phyloP scores from a whole-genome alignment of 2,113 vertebrate genomes.

The Ctenodactylus gundi region DNA sequence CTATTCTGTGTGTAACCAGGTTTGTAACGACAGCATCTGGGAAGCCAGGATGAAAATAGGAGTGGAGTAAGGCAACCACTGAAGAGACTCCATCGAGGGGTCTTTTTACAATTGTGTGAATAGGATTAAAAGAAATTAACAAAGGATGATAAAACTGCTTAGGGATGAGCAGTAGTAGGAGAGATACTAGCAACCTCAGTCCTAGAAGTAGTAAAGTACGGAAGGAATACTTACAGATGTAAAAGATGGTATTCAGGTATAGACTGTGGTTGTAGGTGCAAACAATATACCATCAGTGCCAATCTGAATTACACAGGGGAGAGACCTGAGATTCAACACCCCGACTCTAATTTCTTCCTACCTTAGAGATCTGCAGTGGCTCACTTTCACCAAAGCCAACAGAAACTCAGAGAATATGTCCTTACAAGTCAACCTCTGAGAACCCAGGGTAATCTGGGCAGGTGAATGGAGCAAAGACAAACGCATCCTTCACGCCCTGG shows the following conservation, averaged over 20 bases:
- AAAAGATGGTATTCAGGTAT: background rate
- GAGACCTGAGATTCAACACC: background rate
- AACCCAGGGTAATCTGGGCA: background rate
- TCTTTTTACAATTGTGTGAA: background rate
- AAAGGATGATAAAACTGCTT: background rate
- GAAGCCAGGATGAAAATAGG: too few species aligned
- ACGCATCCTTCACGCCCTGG: background rate
- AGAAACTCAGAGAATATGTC: background rate
- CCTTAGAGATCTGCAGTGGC: background rate
- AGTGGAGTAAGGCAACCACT: too few species aligned
- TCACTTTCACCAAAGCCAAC: background rate
- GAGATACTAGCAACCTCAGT: background rate
- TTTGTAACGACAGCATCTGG: background rate
- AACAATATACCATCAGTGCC: background rate
- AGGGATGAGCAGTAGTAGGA: background rate
- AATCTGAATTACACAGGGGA: background rate
- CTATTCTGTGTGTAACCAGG: background rate
- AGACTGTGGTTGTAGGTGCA: background rate
- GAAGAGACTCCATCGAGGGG: background rate
- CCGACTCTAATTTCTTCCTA: background rate
- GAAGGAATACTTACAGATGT: background rate
- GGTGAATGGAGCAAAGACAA: background rate
- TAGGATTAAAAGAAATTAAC: background rate
- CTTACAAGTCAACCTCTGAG: background rate
- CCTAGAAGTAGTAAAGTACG: background rate